Evolutionary conservation across 2,113 vertebrate genomes (phyloP).

Genomic region (Petrocephalus microphthalmus): DNA sequence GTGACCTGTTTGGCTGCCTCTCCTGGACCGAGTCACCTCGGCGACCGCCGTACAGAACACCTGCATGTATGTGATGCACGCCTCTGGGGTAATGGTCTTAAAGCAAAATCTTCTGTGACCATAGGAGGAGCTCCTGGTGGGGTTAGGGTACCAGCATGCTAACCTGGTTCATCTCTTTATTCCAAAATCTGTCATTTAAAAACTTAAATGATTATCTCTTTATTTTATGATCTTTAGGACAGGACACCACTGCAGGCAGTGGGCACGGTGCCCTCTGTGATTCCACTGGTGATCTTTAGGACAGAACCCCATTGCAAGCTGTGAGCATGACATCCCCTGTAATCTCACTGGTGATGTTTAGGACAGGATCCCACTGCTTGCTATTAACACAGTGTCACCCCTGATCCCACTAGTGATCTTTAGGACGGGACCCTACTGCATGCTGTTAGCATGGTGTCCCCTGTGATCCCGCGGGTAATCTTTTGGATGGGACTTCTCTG

Average conservation of each 20-base stretch:
- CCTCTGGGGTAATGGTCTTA: not conserved
- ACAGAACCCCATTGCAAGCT: not conserved
- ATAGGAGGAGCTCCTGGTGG: not conserved
- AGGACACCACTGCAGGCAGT: not conserved
- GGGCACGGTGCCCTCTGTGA: not conserved
- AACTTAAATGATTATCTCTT: not conserved
- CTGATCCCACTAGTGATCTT: not conserved
- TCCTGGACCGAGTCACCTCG: conserved; percentile 12
- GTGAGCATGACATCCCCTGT: not conserved
- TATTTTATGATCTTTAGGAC: not conserved
- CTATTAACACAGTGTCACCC: too few species aligned
- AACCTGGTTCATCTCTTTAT: not conserved
- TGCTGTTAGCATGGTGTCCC: not conserved
- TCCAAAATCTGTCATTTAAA: not conserved
- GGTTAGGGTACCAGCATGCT: not conserved
- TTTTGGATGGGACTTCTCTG: not conserved
- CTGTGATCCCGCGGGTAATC: not conserved
- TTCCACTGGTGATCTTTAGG: not conserved
- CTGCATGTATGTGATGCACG: not conserved
- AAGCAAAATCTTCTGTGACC: not conserved
- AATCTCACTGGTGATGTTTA: not conserved
- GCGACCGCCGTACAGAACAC: not conserved
- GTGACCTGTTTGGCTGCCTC: conserved; percentile 35
- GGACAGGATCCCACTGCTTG: not conserved
- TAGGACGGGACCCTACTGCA: not conserved